Evolutionary conservation across 1,140 invertebrate species (phyloP).

Genomic region (Trichoplusia ni): DNA sequence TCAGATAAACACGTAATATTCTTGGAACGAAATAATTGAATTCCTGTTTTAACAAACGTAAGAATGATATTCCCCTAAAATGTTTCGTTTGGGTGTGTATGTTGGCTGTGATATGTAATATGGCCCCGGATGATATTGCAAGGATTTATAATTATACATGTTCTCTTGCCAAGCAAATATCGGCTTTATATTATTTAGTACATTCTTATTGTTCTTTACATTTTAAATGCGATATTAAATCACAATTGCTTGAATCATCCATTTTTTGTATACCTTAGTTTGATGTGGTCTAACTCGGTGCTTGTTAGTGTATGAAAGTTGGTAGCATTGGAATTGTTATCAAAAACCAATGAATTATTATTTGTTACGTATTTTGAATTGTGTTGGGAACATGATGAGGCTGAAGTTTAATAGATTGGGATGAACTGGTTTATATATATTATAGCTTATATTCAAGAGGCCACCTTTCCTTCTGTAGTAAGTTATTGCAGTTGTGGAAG

Average conservation of each 20-base stretch:
- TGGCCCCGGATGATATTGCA: slow-evolving; percentile 23
- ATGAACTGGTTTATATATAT: too few relatives aligned
- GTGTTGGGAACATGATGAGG: too few relatives aligned
- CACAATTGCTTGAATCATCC: too few relatives aligned
- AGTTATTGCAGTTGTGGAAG: too few relatives aligned
- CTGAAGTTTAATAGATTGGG: too few relatives aligned
- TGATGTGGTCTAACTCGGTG: slow-evolving; percentile 1
- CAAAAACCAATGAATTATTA: not conserved
- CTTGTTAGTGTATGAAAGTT: not conserved
- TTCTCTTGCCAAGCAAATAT: too few relatives aligned
- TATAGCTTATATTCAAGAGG: too few relatives aligned
- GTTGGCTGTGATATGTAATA: slow-evolving; percentile 32
- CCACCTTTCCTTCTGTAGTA: too few relatives aligned
- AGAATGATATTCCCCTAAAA: not conserved
- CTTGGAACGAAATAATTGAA: not conserved
- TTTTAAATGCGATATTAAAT: too few relatives aligned
- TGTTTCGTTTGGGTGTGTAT: slow-evolving; percentile 32
- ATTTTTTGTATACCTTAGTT: not conserved
- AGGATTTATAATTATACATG: slow-evolving; percentile 13
- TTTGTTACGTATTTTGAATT: not conserved
- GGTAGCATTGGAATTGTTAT: not conserved
- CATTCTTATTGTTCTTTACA: too few relatives aligned
- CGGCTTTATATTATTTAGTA: too few relatives aligned
- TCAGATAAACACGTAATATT: too few relatives aligned
- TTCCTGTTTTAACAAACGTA: not conserved